Percentiles rank a stretch among this genome's conserved stretches.
Evolutionary conservation across 2,797 vertebrate genomes (phyloP).

Genomic region (Clarias platycephalus): DNA sequence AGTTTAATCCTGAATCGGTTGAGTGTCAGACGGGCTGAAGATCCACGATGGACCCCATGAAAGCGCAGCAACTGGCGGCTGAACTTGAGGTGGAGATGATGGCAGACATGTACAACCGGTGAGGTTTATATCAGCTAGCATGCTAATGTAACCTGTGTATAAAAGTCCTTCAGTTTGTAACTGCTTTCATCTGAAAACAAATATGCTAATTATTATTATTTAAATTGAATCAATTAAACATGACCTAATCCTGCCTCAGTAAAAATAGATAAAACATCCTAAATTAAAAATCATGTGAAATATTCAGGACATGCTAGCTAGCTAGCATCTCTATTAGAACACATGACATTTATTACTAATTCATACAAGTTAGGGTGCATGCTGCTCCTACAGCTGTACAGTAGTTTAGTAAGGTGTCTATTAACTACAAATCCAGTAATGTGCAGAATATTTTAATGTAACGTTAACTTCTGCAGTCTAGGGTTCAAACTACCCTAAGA

Average conservation of each 20-base stretch:
- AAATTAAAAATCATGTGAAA: too few relatives aligned
- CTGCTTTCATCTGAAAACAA: neutral
- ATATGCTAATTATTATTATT: too few relatives aligned
- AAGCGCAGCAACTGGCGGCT: constrained; percentile 93
- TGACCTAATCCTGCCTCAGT: neutral
- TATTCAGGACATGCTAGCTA: neutral
- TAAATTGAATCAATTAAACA: too few relatives aligned
- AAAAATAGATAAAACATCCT: neutral
- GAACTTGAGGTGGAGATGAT: constrained; percentile 99
- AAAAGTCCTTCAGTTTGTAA: constrained; percentile 1
- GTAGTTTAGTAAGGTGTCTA: too few relatives aligned
- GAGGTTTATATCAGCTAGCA: constrained; percentile 49
- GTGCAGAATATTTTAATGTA: neutral
- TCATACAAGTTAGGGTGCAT: too few relatives aligned
- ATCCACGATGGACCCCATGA: constrained; percentile 84
- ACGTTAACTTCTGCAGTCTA: neutral
- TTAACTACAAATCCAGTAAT: neutral
- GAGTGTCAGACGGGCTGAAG: neutral
- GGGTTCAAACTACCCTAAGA: neutral
- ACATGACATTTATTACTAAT: neutral
- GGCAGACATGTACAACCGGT: constrained; percentile 99
- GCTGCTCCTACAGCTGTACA: neutral
- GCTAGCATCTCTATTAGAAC: neutral
- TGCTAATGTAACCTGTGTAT: neutral
- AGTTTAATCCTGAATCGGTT: neutral